These are phyloP conservation scores for Acanthurus tractus DNA, from an alignment of 2,797 vertebrate genomes.

Conservation along the genomic window DNA sequence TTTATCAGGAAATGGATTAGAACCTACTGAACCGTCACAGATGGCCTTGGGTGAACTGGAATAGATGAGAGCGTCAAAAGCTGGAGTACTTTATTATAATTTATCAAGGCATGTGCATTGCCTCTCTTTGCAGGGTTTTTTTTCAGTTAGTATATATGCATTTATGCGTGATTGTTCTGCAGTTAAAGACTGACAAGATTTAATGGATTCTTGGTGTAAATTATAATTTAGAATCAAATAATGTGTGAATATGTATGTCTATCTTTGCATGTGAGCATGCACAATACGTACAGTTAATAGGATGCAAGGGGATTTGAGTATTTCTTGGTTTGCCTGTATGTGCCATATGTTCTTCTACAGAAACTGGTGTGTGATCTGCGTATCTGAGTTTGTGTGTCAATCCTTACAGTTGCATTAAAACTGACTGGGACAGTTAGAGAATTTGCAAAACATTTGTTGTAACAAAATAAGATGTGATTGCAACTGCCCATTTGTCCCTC, in stretches of 20 bases:
- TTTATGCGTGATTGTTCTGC: slow-evolving; percentile 27
- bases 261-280: slow-evolving; percentile 38
- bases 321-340: slow-evolving; percentile 1
- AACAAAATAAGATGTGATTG: slow-evolving; percentile 42
- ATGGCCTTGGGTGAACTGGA: slow-evolving; percentile 70
- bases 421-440: slow-evolving; percentile 33
- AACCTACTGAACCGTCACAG: slow-evolving; percentile 53
- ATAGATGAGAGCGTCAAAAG: slow-evolving; percentile 60
- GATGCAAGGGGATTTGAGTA: slow-evolving; percentile 6
- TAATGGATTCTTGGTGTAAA: slow-evolving; percentile 18
- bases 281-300: slow-evolving; percentile 33
- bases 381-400: slow-evolving; percentile 22
- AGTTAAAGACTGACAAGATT: slow-evolving; percentile 8
- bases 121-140: not conserved
- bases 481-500: slow-evolving; percentile 46
- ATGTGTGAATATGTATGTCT: not conserved
- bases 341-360: slow-evolving; percentile 11
- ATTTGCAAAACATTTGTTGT: slow-evolving; percentile 37
- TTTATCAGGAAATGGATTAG: slow-evolving; percentile 79
- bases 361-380: not conserved
- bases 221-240: not conserved
- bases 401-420: slow-evolving; percentile 35
- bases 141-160: not conserved
- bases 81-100: slow-evolving; percentile 49
- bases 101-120: slow-evolving; percentile 37